A percentile compares a stretch with the other conserved stretches of the same genome.
Evolutionary conservation across 2,113 vertebrate genomes (phyloP).

Genomic region (Penelope pileata): DNA sequence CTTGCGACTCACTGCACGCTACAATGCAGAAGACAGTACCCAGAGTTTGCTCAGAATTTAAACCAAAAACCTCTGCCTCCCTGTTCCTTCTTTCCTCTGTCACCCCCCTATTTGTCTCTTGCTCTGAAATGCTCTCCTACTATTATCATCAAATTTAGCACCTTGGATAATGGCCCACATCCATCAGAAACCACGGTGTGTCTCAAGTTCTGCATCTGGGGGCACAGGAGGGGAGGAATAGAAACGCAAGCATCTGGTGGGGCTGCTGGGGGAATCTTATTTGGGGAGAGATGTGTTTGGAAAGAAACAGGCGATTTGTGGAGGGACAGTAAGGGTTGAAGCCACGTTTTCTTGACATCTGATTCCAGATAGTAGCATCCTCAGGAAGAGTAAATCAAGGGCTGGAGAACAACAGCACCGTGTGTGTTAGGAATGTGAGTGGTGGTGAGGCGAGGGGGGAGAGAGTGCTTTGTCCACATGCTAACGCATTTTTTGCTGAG

Average conservation of each 20-base stretch:
- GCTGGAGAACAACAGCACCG: not conserved
- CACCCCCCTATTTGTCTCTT: not conserved
- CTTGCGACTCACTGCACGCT: not conserved
- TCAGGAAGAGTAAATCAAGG: slow-evolving; percentile 14
- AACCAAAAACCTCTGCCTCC: not conserved
- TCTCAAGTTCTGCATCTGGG: not conserved
- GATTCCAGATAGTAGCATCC: not conserved
- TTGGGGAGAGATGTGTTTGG: not conserved
- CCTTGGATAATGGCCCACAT: not conserved
- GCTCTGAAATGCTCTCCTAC: not conserved
- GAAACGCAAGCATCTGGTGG: not conserved
- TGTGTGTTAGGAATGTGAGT: not conserved
- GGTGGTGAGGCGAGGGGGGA: not conserved
- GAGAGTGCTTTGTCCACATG: not conserved
- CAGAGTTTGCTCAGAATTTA: not conserved
- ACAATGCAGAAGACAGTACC: not conserved
- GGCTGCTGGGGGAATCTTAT: not conserved
- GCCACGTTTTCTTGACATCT: not conserved
- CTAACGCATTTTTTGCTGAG: not conserved
- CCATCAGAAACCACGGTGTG: not conserved
- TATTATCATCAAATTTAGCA: not conserved
- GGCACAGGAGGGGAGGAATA: not conserved
- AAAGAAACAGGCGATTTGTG: not conserved
- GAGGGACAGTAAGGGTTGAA: not conserved
- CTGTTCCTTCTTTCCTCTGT: not conserved